A percentile compares a stretch with the other conserved stretches of the same genome.
Conservation (phyloP, 2,113 vertebrate species). For the Pteropus alecto region DNA sequence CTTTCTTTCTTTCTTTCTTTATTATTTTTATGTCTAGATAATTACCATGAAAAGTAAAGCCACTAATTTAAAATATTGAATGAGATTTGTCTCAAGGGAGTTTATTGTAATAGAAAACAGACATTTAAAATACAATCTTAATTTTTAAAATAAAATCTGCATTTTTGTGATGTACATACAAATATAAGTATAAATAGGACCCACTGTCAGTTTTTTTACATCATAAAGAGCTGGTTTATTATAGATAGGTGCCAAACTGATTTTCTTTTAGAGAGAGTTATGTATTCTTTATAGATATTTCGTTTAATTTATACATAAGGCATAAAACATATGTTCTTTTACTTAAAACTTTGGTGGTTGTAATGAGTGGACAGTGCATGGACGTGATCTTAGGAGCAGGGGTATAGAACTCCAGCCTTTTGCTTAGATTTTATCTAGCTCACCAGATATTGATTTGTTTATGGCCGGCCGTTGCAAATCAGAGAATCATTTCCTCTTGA, state of each 20-base stretch:
- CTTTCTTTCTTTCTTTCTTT: no score
- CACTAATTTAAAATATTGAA: slow-evolving; percentile 36
- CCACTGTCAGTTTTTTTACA: not conserved
- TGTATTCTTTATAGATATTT: not conserved
- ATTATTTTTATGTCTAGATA: slow-evolving; percentile 9
- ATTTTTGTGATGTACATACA: not conserved
- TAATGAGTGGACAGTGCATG: not conserved
- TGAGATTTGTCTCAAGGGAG: not conserved
- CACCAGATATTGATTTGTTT: not conserved
- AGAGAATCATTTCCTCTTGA: not conserved
- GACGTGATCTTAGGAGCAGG: not conserved
- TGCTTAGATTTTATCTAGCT: not conserved
- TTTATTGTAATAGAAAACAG: not conserved
- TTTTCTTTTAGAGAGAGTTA: not conserved
- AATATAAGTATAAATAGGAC: not conserved
- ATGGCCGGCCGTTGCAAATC: not conserved
- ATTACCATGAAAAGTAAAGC: slow-evolving; percentile 4
- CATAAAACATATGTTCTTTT: slow-evolving; percentile 12
- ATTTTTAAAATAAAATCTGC: not conserved
- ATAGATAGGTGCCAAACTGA: not conserved
- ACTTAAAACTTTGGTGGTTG: not conserved
- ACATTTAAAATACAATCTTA: slow-evolving; percentile 28
- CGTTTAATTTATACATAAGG: not conserved
- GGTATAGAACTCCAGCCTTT: not conserved
- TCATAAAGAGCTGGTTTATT: not conserved